Evolutionary conservation across 2,113 vertebrate genomes (phyloP).

Genomic region (Azemiops feae): DNA sequence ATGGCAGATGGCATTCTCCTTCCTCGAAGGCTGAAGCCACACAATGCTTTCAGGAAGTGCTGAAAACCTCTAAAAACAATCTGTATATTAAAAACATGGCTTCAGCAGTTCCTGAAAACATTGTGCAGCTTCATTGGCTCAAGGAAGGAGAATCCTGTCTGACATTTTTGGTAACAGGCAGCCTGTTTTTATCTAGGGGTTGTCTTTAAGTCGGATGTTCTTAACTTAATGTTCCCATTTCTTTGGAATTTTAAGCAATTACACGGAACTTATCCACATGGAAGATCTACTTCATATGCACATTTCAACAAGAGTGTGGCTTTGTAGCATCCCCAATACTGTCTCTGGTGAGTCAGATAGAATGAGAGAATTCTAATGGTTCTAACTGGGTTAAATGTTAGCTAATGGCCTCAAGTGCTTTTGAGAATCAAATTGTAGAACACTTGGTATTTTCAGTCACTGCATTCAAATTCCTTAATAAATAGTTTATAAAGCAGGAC

Average conservation of each 20-base stretch:
- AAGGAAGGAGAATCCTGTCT: no score
- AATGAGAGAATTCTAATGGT: not conserved
- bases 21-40: no score
- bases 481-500: not conserved
- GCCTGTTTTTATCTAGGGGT: no score
- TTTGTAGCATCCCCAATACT: not conserved
- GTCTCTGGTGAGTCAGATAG: not conserved
- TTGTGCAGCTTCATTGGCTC: no score
- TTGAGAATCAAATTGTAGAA: not conserved
- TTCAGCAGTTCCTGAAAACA: no score
- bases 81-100: no score
- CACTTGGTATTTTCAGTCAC: not conserved
- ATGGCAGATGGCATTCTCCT: no score
- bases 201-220: no score
- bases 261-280: not conserved
- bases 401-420: not conserved
- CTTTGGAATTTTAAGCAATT: not conserved
- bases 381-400: not conserved
- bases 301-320: not conserved
- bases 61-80: no score
- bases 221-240: not conserved
- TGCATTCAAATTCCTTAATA: constrained; percentile 11
- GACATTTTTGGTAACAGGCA: no score
- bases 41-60: no score
- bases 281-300: not conserved